Evolutionary conservation across 2,888 invertebrate species (phyloP).

Genomic region (Chloroclysta siterata): DNA sequence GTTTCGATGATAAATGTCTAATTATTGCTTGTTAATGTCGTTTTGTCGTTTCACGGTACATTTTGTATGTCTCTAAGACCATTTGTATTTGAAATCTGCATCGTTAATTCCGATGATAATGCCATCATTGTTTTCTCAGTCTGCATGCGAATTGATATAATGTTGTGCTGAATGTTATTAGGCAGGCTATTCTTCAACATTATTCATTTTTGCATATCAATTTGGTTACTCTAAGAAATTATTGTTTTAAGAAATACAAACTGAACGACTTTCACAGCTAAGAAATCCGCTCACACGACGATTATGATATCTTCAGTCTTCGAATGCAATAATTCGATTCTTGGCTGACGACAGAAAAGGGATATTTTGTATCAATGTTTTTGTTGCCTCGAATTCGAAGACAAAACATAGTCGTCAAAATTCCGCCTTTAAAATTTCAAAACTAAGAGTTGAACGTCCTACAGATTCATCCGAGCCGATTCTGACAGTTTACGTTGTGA

Average conservation of each 20-base stretch:
- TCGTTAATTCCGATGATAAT: slow-evolving; percentile 40
- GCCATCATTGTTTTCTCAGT: slow-evolving; percentile 35
- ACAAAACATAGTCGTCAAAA: slow-evolving; percentile 42
- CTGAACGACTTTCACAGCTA: neutral
- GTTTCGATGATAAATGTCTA: slow-evolving; percentile 81
- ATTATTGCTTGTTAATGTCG: slow-evolving; percentile 81
- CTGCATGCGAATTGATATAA: slow-evolving; percentile 11
- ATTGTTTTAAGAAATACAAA: neutral
- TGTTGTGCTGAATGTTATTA: slow-evolving; percentile 9
- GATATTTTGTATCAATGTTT: slow-evolving; percentile 22
- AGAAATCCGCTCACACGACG: neutral
- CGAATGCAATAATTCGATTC: neutral
- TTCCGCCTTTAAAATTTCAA: slow-evolving; percentile 55
- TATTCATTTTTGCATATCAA: neutral
- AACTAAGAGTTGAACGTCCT: slow-evolving; percentile 80
- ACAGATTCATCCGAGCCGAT: slow-evolving; percentile 69
- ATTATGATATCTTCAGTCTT: too few relatives aligned
- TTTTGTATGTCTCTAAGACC: slow-evolving; percentile 69
- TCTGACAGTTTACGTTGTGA: slow-evolving; percentile 81
- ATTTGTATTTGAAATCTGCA: slow-evolving; percentile 66
- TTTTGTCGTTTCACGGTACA: slow-evolving; percentile 72
- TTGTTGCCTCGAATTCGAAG: slow-evolving; percentile 21
- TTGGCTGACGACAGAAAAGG: slow-evolving; percentile 11
- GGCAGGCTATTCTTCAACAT: neutral
- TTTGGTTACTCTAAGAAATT: neutral